Conservation (phyloP, 2,888 invertebrate species). For the Chrysina gloriosa region DNA sequence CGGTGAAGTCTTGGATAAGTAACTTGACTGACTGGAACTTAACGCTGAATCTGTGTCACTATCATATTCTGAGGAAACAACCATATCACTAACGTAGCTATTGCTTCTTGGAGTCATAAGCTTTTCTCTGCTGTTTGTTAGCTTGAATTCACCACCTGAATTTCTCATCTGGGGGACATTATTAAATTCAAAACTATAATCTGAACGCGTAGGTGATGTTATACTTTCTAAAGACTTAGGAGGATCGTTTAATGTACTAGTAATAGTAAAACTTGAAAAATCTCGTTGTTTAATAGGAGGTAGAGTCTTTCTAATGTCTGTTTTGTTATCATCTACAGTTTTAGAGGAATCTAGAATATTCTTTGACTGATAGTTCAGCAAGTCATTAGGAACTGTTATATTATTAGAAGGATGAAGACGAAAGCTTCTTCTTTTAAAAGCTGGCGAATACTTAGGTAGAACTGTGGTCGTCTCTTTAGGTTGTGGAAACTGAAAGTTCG, state of each 20-base stretch:
- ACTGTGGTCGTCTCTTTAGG: not conserved
- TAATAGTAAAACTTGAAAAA: slow-evolving; percentile 27
- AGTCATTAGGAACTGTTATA: slow-evolving; percentile 8
- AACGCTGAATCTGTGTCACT: slow-evolving; percentile 91
- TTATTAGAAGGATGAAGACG: slow-evolving; percentile 68
- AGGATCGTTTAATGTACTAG: slow-evolving; percentile 57
- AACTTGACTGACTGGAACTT: slow-evolving; percentile 85
- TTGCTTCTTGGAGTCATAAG: not conserved
- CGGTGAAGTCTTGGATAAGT: slow-evolving; percentile 81
- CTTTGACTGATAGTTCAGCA: not conserved
- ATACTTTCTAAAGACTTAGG: slow-evolving; percentile 71
- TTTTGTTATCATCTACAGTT: not conserved
- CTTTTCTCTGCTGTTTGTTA: slow-evolving; percentile 17
- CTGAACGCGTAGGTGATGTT: slow-evolving; percentile 70
- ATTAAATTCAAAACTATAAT: slow-evolving; percentile 69
- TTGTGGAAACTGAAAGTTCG: slow-evolving; percentile 5
- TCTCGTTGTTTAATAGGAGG: slow-evolving; percentile 12
- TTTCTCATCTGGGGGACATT: slow-evolving; percentile 59
- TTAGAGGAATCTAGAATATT: too few relatives aligned
- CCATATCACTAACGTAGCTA: slow-evolving; percentile 34
- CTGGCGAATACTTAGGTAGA: slow-evolving; percentile 84
- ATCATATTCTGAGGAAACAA: slow-evolving; percentile 67
- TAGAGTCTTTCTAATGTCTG: not conserved
- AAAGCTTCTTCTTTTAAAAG: slow-evolving; percentile 81
- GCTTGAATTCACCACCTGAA: slow-evolving; percentile 10